Conservation (phyloP, 2,888 invertebrate species). For the Macrosiphum euphorbiae region DNA sequence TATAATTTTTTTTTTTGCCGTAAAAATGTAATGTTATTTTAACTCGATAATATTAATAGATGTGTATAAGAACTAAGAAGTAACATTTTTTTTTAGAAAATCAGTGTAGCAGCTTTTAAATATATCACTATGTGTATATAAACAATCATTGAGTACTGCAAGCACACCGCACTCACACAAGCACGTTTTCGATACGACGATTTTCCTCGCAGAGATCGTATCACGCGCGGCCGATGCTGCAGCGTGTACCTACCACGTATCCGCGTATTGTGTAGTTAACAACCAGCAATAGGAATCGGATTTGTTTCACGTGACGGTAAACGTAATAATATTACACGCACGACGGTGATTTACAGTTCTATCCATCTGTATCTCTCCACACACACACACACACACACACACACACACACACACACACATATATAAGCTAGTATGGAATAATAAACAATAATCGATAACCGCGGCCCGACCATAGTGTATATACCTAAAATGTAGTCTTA, state of each 20-base stretch:
- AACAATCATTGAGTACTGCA: background rate
- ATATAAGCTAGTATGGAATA: background rate
- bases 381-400: background rate
- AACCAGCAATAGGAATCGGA: background rate
- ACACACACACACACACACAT: background rate
- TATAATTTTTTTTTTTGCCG: too few relatives aligned
- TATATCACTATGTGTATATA: background rate
- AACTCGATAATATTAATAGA: too few relatives aligned
- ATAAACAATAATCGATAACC: constrained; percentile 41
- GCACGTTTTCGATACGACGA: background rate
- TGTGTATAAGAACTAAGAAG: too few relatives aligned
- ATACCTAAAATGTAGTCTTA: background rate
- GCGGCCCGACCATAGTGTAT: background rate
- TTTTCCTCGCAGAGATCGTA: background rate
- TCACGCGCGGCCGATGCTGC: background rate
- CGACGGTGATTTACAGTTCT: constrained; percentile 37
- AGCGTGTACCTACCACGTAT: background rate
- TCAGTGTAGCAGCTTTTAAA: background rate
- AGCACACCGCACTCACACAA: background rate
- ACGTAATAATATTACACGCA: constrained; percentile 8
- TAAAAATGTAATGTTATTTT: too few relatives aligned
- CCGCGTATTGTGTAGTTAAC: background rate
- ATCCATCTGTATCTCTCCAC: background rate
- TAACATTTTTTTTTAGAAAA: background rate
- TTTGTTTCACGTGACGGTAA: background rate